Percentiles rank a stretch among this genome's conserved stretches.
phyloP scores from a whole-genome alignment of 1,140 invertebrate species.

The Calosoma granatense region DNA sequence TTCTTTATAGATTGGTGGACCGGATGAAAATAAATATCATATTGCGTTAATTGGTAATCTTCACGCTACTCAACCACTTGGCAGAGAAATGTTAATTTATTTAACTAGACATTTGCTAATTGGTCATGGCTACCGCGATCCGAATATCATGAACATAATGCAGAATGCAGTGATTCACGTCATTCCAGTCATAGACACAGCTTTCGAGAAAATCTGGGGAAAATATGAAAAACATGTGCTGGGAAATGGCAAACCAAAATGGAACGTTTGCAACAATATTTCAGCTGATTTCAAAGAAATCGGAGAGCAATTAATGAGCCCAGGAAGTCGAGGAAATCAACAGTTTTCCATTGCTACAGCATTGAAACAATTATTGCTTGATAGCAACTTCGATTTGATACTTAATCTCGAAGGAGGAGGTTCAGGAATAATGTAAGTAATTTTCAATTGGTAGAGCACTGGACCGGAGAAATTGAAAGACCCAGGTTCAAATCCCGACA shows the following conservation, averaged over 20 bases:
- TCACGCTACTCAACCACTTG: conserved; percentile 71
- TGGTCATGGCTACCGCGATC: conserved; percentile 56
- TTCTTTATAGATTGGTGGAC: conserved; percentile 48
- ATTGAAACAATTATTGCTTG: conserved; percentile 44
- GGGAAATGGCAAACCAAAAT: conserved; percentile 26
- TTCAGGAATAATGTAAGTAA: conserved; percentile 42
- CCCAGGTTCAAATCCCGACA: not conserved
- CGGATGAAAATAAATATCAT: conserved; percentile 71
- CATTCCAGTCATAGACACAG: conserved; percentile 56
- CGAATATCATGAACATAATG: conserved; percentile 50
- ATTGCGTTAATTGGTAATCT: conserved; percentile 74
- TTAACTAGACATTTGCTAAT: conserved; percentile 69
- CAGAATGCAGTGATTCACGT: conserved; percentile 67
- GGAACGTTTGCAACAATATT: conserved; percentile 48
- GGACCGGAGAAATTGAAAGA: not conserved
- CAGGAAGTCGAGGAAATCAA: conserved; percentile 22
- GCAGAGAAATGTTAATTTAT: conserved; percentile 72
- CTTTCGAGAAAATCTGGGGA: conserved; percentile 38
- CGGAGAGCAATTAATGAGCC: conserved; percentile 26
- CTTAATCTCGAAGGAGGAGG: conserved; percentile 53
- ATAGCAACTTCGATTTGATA: conserved; percentile 48
- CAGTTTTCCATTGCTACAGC: conserved; percentile 39
- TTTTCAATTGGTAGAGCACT: conserved; percentile 9
- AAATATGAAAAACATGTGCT: conserved; percentile 21
- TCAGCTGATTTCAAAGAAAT: conserved; percentile 35